Percentiles rank a stretch among this genome's conserved stretches.
Conservation (phyloP, 2,888 invertebrate genomes). For the Mesochorus sp. region DNA sequence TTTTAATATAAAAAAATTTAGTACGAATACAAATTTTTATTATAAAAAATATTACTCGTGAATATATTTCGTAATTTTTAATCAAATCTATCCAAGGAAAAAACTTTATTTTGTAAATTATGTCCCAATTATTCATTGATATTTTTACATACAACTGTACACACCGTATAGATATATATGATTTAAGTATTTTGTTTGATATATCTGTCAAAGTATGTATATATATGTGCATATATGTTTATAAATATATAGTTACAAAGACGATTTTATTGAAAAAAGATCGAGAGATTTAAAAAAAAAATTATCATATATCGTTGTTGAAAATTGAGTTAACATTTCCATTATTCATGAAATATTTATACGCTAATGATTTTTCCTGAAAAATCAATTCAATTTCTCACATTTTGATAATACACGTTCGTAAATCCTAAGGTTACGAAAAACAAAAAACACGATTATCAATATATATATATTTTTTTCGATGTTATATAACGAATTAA, state of each 20-base stretch:
- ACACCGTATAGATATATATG: not conserved
- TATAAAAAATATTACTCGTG: too few species aligned
- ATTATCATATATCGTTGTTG: too few species aligned
- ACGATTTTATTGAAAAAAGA: not conserved
- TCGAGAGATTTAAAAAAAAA: not conserved
- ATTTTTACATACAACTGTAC: not conserved
- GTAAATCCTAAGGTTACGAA: conserved; percentile 64
- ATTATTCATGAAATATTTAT: too few species aligned
- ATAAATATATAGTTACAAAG: conserved; percentile 13
- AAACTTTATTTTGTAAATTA: not conserved
- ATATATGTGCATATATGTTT: not conserved
- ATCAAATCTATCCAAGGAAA: too few species aligned
- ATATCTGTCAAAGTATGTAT: too few species aligned
- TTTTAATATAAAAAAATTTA: too few species aligned
- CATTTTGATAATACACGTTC: not conserved
- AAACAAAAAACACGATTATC: conserved; percentile 35
- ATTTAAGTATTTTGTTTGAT: too few species aligned
- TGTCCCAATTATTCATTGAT: conserved; percentile 15
- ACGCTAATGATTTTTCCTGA: too few species aligned
- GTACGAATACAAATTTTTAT: too few species aligned
- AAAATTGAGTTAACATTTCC: too few species aligned
- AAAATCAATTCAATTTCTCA: too few species aligned
- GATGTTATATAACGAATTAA: conserved; percentile 51
- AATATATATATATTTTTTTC: conserved; percentile 26
- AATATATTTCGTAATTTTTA: too few species aligned